phyloP scores from a whole-genome alignment of 2,888 invertebrate species.

The Coelogynopora nodosa region DNA sequence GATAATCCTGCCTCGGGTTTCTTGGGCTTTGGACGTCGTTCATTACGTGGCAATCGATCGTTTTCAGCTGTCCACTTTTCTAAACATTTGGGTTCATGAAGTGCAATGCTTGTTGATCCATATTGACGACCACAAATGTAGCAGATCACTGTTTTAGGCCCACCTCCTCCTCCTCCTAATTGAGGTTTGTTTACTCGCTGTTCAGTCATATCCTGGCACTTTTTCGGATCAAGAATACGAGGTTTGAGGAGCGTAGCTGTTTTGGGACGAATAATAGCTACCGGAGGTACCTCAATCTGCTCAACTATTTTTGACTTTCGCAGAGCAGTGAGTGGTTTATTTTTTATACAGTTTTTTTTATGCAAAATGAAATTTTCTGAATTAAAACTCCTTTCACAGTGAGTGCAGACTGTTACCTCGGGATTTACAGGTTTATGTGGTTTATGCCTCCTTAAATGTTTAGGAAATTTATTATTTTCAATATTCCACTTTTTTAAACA shows the following conservation, averaged over 20 bases:
- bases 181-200: neutral
- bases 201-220: neutral
- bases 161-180: neutral
- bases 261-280: too few relatives aligned
- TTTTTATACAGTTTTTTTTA: constrained; percentile 49
- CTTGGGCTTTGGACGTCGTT: constrained; percentile 34
- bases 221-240: constrained; percentile 49
- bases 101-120: constrained; percentile 47
- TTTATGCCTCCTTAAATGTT: constrained; percentile 64
- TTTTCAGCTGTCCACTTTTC: constrained; percentile 44
- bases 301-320: neutral
- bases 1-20: constrained; percentile 53
- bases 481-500: constrained; percentile 68
- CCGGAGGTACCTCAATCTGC: neutral
- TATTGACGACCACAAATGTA: constrained; percentile 48
- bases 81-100: constrained; percentile 48
- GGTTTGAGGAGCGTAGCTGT: constrained; percentile 53
- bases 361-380: neutral
- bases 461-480: constrained; percentile 67
- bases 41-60: constrained; percentile 43
- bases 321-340: neutral
- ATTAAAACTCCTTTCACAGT: constrained; percentile 34
- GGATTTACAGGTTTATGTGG: constrained; percentile 65
- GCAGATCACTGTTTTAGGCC: constrained; percentile 42
- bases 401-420: constrained; percentile 60